Evolutionary conservation across 37 sponge, comb jelly and placozoan species (phyloP).

Genomic region (Ephydatia muelleri): DNA sequence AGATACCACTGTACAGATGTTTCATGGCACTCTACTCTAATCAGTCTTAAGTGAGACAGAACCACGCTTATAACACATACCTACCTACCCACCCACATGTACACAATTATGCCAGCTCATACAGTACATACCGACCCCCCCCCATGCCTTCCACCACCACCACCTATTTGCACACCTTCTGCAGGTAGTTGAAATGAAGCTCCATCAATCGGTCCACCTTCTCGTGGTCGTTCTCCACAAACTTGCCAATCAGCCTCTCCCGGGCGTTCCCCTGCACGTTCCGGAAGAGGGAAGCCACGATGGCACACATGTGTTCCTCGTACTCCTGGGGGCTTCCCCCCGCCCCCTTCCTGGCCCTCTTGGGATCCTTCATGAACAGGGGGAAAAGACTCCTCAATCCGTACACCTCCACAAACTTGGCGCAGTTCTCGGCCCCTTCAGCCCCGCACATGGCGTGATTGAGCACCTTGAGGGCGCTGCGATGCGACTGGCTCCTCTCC

Average conservation of each 20-base stretch:
- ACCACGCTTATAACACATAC: too few relatives aligned
- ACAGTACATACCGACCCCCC: neutral
- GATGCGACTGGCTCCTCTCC: constrained; percentile 82
- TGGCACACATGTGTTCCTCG: constrained; percentile 95
- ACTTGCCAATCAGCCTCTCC: constrained; percentile 85
- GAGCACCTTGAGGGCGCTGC: constrained; percentile 90
- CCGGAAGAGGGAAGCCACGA: constrained; percentile 81
- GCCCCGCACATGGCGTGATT: constrained; percentile 85
- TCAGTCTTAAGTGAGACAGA: too few relatives aligned
- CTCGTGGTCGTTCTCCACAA: constrained; percentile 90
- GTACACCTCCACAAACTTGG: constrained; percentile 94
- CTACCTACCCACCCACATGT: neutral
- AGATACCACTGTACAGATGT: too few relatives aligned
- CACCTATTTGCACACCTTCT: constrained; percentile 23
- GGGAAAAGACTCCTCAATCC: constrained; percentile 95
- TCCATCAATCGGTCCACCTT: constrained; percentile 96
- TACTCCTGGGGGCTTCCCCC: constrained; percentile 64
- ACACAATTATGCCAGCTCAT: neutral
- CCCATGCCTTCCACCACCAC: neutral
- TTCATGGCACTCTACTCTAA: too few relatives aligned
- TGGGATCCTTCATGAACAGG: constrained; percentile 90
- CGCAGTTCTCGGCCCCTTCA: constrained; percentile 87
- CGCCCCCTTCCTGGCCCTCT: constrained; percentile 48
- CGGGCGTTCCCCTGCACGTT: constrained; percentile 42
- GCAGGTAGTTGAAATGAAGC: constrained; percentile 84